Percentiles rank a stretch among this genome's conserved stretches.
Conservation (phyloP, 2,888 invertebrate species). For the Hypsopygia costalis region DNA sequence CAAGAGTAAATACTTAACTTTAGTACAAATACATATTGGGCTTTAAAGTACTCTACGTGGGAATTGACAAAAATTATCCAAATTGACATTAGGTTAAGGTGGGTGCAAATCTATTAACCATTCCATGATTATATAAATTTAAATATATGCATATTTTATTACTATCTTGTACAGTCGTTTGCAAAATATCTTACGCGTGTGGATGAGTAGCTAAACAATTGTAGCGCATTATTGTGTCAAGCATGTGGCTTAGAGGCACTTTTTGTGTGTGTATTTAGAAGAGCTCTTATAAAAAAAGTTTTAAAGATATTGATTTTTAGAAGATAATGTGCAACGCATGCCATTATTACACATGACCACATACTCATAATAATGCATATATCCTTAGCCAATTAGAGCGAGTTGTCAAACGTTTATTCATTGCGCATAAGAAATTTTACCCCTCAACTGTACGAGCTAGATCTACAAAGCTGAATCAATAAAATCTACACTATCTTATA, state of each 20-base stretch:
- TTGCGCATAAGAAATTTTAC: not conserved
- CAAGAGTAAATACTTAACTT: constrained; percentile 15
- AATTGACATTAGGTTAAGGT: constrained; percentile 32
- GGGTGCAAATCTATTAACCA: constrained; percentile 6
- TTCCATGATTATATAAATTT: constrained; percentile 1
- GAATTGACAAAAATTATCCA: constrained; percentile 39
- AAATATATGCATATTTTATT: constrained; percentile 1
- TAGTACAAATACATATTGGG: not conserved
- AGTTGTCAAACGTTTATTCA: not conserved
- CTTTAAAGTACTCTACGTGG: constrained; percentile 13
- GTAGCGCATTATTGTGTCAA: too few relatives aligned
- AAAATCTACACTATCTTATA: constrained; percentile 14
- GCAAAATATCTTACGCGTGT: too few relatives aligned
- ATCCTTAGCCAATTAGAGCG: not conserved
- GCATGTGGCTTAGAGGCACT: too few relatives aligned
- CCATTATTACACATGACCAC: too few relatives aligned
- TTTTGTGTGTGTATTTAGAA: not conserved
- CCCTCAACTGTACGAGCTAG: constrained; percentile 6
- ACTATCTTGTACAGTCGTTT: constrained; percentile 5
- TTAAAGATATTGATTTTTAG: too few relatives aligned
- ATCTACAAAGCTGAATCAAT: constrained; percentile 7
- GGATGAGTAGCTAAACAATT: too few relatives aligned
- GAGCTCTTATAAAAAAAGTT: not conserved
- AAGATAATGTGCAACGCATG: too few relatives aligned
- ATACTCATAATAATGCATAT: too few relatives aligned